Percentiles rank a stretch among this genome's conserved stretches.
These are phyloP conservation scores for Xenopus tropicalis DNA, from an alignment of 2,113 vertebrate genomes.

Conservation along the genomic window DNA sequence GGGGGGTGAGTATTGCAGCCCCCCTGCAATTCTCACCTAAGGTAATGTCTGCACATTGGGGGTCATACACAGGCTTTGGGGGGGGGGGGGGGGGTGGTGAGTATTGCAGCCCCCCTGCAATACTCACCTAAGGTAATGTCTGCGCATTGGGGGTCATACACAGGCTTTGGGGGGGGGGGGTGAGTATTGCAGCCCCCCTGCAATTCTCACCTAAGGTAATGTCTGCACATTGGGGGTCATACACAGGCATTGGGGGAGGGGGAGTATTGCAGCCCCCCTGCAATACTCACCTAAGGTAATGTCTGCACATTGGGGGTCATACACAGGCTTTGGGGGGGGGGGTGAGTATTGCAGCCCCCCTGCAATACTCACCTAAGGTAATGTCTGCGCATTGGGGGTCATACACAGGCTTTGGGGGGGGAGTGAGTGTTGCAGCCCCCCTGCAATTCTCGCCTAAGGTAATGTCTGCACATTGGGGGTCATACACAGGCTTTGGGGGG, in stretches of 20 bases:
- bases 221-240: background rate
- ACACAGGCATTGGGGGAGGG: no score
- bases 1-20: no score
- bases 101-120: background rate
- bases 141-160: no score
- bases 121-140: no score
- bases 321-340: no score
- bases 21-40: constrained; percentile 15
- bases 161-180: no score
- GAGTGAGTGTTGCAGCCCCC: background rate
- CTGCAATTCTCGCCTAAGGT: constrained; percentile 18
- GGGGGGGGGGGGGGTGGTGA: background rate
- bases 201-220: constrained; percentile 15
- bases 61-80: no score
- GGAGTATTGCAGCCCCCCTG: background rate
- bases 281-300: constrained; percentile 15
- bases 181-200: constrained; percentile 6
- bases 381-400: background rate
- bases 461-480: background rate
- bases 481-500: no score
- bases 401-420: no score
- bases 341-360: background rate
- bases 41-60: background rate
- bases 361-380: constrained; percentile 26
- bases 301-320: background rate